Conservation (phyloP, 2,797 vertebrate species). For the Hyperoplus lanceolatus region DNA sequence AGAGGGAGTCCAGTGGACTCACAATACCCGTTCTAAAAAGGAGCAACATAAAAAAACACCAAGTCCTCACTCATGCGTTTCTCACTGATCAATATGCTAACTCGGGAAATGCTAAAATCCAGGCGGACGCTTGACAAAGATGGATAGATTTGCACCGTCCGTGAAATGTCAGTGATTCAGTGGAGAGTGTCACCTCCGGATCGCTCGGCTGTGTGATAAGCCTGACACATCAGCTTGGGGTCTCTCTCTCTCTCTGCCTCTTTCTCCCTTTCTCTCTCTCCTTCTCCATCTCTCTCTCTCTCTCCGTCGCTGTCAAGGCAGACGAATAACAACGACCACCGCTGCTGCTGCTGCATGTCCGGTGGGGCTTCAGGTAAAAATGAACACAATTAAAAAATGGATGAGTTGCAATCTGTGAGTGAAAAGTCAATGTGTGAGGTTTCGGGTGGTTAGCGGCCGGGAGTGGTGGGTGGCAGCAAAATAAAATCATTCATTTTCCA, state of each 20-base stretch:
- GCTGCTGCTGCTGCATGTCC: constrained; percentile 75
- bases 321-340: constrained; percentile 89
- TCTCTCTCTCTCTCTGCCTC: constrained; percentile 71
- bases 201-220: constrained; percentile 89
- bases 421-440: constrained; percentile 85
- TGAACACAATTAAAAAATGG: constrained; percentile 89
- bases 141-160: constrained; percentile 91
- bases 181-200: constrained; percentile 90
- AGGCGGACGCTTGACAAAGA: constrained; percentile 87
- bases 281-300: constrained; percentile 78
- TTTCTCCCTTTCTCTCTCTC: constrained; percentile 64
- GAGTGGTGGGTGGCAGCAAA: constrained; percentile 77
- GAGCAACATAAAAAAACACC: constrained; percentile 67
- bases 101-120: constrained; percentile 87
- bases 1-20: constrained; percentile 75
- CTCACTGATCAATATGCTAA: constrained; percentile 90
- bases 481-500: constrained; percentile 79
- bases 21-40: constrained; percentile 70
- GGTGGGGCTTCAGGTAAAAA: constrained; percentile 84
- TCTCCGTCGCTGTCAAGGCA: constrained; percentile 83
- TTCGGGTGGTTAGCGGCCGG: constrained; percentile 81
- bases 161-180: constrained; percentile 92
- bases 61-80: constrained; percentile 84
- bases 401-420: constrained; percentile 86
- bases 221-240: constrained; percentile 87